These are phyloP conservation scores for Sinodicranocentrus sp. DNA, from an alignment of 2,888 invertebrate genomes.

Conservation along the genomic window DNA sequence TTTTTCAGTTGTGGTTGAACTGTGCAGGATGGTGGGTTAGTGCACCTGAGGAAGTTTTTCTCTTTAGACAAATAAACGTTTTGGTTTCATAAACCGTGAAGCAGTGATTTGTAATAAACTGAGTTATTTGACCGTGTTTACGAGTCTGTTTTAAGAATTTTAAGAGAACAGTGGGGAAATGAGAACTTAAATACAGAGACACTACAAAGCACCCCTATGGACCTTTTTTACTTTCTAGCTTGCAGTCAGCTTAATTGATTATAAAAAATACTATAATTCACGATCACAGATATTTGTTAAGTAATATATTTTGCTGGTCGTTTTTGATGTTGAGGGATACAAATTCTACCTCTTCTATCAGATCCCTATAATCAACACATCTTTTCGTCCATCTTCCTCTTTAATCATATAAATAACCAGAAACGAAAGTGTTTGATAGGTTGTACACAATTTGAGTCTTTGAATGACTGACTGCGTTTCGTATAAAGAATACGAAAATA, in stretches of 20 bases:
- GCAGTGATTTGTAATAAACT: too few species aligned
- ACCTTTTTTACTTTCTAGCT: conserved; percentile 41
- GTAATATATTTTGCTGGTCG: not conserved
- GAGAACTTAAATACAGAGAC: conserved; percentile 49
- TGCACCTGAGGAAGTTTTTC: not conserved
- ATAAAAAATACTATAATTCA: not conserved
- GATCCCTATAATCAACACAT: conserved; percentile 5
- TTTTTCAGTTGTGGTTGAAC: not conserved
- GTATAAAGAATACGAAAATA: conserved; percentile 10
- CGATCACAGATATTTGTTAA: not conserved
- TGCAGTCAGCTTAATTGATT: conserved; percentile 23
- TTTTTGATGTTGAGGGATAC: not conserved
- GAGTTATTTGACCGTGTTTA: too few species aligned
- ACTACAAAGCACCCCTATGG: conserved; percentile 11
- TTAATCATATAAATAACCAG: conserved; percentile 34
- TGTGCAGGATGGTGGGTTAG: not conserved
- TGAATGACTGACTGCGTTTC: conserved; percentile 39
- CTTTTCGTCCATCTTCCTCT: not conserved
- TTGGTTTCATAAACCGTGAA: too few species aligned
- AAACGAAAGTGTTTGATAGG: conserved; percentile 58
- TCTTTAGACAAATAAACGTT: too few species aligned
- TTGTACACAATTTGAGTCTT: conserved; percentile 30
- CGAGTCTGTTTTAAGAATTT: too few species aligned
- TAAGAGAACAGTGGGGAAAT: conserved; percentile 18
- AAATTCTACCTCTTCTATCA: conserved; percentile 18